A percentile compares a stretch with the other conserved stretches of the same genome.
Evolutionary conservation across 2,888 invertebrate genomes (phyloP).

Genomic region (Drosophila maculinotata): DNA sequence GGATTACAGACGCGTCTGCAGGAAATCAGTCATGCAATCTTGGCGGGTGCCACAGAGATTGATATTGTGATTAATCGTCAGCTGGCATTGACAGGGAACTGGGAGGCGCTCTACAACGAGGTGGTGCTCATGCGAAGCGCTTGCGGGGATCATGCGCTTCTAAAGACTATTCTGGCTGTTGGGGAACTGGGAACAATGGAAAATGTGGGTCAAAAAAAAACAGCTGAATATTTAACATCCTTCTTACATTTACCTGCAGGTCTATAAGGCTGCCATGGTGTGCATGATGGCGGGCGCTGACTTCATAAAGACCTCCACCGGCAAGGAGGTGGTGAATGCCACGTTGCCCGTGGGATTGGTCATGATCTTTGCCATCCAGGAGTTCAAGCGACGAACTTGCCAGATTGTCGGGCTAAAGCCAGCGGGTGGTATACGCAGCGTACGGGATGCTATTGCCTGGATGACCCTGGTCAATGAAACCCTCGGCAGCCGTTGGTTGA

Average conservation of each 20-base stretch:
- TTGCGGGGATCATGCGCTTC: slow-evolving; percentile 89
- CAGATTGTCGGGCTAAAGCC: slow-evolving; percentile 97
- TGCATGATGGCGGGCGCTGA: slow-evolving; percentile 98
- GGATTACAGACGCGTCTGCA: slow-evolving; percentile 91
- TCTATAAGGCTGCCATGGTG: slow-evolving; percentile 94
- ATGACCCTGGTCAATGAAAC: slow-evolving; percentile 92
- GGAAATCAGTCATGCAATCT: slow-evolving; percentile 93
- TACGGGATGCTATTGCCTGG: slow-evolving; percentile 94
- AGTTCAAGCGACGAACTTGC: slow-evolving; percentile 90
- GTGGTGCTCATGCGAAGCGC: slow-evolving; percentile 91
- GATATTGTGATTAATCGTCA: slow-evolving; percentile 97
- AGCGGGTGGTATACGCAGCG: slow-evolving; percentile 97
- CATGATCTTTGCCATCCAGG: slow-evolving; percentile 96
- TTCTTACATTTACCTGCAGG: slow-evolving; percentile 83
- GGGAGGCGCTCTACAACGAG: slow-evolving; percentile 93
- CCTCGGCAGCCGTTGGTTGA: slow-evolving; percentile 94
- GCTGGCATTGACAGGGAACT: slow-evolving; percentile 93
- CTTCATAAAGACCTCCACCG: slow-evolving; percentile 99
- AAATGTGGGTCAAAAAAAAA: slow-evolving; percentile 87
- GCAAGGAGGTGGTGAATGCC: slow-evolving; percentile 97
- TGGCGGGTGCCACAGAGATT: slow-evolving; percentile 95
- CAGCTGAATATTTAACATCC: neutral
- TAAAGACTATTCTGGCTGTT: slow-evolving; percentile 97
- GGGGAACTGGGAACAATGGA: slow-evolving; percentile 95
- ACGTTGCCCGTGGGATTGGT: slow-evolving; percentile 95